phyloP scores from a whole-genome alignment of 2,113 vertebrate species.

The Philantomba maxwellii region DNA sequence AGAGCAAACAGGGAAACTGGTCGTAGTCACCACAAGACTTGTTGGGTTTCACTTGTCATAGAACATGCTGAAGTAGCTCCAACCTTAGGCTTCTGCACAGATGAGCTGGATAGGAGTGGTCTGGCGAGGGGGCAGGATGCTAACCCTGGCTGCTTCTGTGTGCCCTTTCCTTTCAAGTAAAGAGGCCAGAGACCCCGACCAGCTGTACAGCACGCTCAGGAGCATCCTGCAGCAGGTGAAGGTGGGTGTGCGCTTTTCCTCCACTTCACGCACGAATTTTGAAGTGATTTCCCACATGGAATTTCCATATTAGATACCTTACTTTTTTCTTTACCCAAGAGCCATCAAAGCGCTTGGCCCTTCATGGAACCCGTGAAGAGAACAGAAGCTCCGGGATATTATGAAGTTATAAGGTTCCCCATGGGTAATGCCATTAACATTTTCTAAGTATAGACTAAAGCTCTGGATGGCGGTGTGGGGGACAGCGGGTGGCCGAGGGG shows the following conservation, averaged over 20 bases:
- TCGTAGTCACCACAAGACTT: background rate
- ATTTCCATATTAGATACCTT: conserved; percentile 77
- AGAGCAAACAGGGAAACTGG: conserved; percentile 6
- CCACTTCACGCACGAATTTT: conserved; percentile 51
- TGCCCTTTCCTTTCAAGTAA: conserved; percentile 86
- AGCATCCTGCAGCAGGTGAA: conserved; percentile 97
- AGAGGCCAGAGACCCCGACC: conserved; percentile 95
- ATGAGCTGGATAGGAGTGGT: background rate
- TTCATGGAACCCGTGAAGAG: conserved; percentile 99
- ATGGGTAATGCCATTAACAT: conserved; percentile 90
- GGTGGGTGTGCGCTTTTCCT: conserved; percentile 77
- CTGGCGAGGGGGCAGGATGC: background rate
- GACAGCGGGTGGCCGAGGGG: conserved; percentile 10
- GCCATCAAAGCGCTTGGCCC: conserved; percentile 98
- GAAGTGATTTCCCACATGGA: conserved; percentile 61
- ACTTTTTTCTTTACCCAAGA: conserved; percentile 84
- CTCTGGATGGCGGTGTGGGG: conserved; percentile 58
- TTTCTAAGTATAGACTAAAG: conserved; percentile 76
- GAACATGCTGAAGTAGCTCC: conserved; percentile 2
- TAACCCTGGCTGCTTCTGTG: conserved; percentile 42
- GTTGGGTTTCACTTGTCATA: conserved; percentile 1
- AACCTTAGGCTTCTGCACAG: conserved; percentile 16
- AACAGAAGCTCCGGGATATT: conserved; percentile 98
- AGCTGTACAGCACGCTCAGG: conserved; percentile 94
- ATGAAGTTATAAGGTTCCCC: conserved; percentile 99